These are phyloP conservation scores for Sphaerodactylus townsendi DNA, from an alignment of 2,113 vertebrate genomes.

Conservation along the genomic window DNA sequence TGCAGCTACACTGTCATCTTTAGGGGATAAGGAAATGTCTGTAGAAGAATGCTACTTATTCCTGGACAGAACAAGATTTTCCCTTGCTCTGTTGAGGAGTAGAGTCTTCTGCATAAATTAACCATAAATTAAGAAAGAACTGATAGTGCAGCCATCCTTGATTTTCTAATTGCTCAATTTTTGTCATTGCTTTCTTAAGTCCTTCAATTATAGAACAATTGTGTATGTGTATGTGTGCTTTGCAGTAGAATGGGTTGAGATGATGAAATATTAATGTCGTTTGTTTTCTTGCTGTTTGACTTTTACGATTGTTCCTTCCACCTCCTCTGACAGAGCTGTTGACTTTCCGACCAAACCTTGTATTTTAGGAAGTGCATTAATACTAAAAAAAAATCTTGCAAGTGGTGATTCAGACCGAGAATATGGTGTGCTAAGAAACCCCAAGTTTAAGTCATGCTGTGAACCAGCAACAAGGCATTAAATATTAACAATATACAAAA, in stretches of 20 bases:
- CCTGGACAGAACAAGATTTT: not conserved
- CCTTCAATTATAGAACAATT: not conserved
- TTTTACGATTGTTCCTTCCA: conserved; percentile 19
- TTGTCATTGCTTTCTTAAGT: not conserved
- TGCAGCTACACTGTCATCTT: not conserved
- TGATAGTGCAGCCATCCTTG: not conserved
- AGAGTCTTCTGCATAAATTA: not conserved
- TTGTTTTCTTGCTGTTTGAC: conserved; percentile 16
- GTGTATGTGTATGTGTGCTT: not conserved
- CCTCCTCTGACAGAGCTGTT: conserved; percentile 6
- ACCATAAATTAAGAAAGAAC: conserved; percentile 13
- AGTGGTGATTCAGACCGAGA: conserved; percentile 45
- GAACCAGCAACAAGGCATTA: conserved; percentile 41
- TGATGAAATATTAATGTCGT: conserved; percentile 3
- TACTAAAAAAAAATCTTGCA: conserved; percentile 13
- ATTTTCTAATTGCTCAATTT: not conserved
- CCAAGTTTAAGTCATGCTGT: conserved; percentile 40
- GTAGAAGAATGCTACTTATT: not conserved
- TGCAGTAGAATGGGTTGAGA: not conserved
- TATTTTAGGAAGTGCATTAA: conserved; percentile 41
- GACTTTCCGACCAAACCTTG: conserved; percentile 30
- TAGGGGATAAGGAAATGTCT: not conserved
- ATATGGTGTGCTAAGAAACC: conserved; percentile 50
- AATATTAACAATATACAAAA: conserved; percentile 54
- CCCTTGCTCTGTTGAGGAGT: not conserved